Percentiles rank a stretch among this genome's conserved stretches.
Conservation (phyloP, 2,888 invertebrate genomes). For the Allolobophora icterica region DNA sequence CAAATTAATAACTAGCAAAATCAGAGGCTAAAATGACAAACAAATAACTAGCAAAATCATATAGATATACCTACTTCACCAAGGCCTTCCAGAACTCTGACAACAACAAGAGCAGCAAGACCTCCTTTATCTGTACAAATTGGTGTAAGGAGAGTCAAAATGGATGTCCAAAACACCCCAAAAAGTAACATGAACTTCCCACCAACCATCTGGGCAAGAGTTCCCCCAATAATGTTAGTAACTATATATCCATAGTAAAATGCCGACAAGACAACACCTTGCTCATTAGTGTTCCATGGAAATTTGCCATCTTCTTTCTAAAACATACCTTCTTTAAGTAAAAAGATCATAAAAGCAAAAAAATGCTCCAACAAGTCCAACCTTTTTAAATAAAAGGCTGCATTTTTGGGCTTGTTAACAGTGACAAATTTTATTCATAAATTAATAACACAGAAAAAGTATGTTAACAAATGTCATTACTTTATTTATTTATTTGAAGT, state of each 20-base stretch:
- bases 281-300: conserved; percentile 38
- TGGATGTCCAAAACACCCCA: conserved; percentile 37
- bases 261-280: conserved; percentile 40
- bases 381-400: conserved; percentile 6
- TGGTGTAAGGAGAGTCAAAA: conserved; percentile 60
- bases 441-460: neutral
- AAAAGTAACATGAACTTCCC: conserved; percentile 39
- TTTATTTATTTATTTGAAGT: neutral
- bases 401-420: neutral
- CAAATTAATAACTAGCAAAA: no score
- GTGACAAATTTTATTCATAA: neutral
- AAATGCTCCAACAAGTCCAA: neutral
- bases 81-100: conserved; percentile 81
- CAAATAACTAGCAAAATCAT: neutral
- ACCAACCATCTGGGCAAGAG: conserved; percentile 42
- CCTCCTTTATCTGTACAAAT: conserved; percentile 56
- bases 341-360: neutral
- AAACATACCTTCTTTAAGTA: neutral
- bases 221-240: conserved; percentile 42
- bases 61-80: neutral
- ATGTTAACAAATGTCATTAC: no score
- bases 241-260: conserved; percentile 46
- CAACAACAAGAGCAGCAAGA: conserved; percentile 74
- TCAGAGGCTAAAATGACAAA: neutral
- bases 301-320: conserved; percentile 38